A percentile compares a stretch with the other conserved stretches of the same genome.
Conservation (phyloP, 35 echinoderm and acorn worm genomes). For the Chiridota heheva region DNA sequence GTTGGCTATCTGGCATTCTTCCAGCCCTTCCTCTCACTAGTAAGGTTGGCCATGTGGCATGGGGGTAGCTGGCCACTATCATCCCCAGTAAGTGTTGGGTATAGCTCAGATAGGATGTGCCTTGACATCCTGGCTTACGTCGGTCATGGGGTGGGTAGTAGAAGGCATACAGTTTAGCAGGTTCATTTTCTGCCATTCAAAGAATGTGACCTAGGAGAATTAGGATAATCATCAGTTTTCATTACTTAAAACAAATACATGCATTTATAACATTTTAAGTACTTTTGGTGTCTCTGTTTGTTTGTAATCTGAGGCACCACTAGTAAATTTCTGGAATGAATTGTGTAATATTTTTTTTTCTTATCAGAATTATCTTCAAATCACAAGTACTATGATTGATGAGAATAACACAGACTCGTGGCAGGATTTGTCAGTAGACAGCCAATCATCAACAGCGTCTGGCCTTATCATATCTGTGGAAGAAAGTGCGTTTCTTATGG, state of each 20-base stretch:
- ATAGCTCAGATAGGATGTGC: too few relatives aligned
- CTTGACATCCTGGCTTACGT: too few relatives aligned
- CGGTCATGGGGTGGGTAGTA: too few relatives aligned
- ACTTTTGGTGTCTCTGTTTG: not conserved
- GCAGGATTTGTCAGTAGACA: conserved; percentile 46
- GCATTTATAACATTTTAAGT: not conserved
- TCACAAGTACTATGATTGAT: conserved; percentile 60
- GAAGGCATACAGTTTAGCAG: too few relatives aligned
- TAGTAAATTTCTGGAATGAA: not conserved
- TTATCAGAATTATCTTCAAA: conserved; percentile 71
- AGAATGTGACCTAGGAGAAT: not conserved
- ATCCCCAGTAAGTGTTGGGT: too few relatives aligned
- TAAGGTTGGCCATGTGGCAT: too few relatives aligned
- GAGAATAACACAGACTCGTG: conserved; percentile 62
- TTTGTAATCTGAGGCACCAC: not conserved
- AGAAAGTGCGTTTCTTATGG: conserved; percentile 75
- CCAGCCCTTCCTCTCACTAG: too few relatives aligned
- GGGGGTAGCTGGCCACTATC: too few relatives aligned
- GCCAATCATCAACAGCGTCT: conserved; percentile 62
- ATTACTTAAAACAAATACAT: not conserved
- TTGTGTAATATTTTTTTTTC: not conserved
- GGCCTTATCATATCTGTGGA: conserved; percentile 71
- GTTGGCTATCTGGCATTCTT: too few relatives aligned
- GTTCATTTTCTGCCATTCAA: too few relatives aligned
- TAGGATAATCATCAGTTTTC: not conserved